phyloP scores from a whole-genome alignment of 2,888 invertebrate genomes.

The Synergus itoensis region DNA sequence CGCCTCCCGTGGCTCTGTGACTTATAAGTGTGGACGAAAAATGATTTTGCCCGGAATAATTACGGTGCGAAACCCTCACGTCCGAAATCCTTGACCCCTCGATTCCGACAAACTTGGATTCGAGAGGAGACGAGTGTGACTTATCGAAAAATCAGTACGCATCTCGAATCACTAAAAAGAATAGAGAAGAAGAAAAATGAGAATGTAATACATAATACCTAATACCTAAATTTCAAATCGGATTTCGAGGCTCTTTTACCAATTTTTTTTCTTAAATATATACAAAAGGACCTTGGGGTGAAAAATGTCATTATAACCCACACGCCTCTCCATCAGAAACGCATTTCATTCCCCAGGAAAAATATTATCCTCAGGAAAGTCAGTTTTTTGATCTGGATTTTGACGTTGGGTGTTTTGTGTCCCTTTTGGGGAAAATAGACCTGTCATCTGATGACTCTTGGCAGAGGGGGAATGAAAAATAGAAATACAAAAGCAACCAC shows the following conservation, averaged over 20 bases:
- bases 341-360: slow-evolving; percentile 24
- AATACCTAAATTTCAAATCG: neutral
- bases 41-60: slow-evolving; percentile 50
- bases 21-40: slow-evolving; percentile 48
- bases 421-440: slow-evolving; percentile 24
- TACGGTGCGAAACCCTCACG: slow-evolving; percentile 42
- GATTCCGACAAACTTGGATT: slow-evolving; percentile 1
- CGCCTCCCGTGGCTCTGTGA: slow-evolving; percentile 43
- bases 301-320: slow-evolving; percentile 13
- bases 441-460: neutral
- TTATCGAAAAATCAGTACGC: slow-evolving; percentile 13
- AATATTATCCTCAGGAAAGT: slow-evolving; percentile 5
- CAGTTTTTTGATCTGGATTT: neutral
- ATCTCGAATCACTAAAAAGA: neutral
- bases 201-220: too few relatives aligned
- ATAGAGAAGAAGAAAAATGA: neutral
- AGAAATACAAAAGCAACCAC: slow-evolving; percentile 19
- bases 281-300: neutral
- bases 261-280: neutral
- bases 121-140: slow-evolving; percentile 8
- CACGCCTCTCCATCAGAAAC: neutral
- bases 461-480: neutral
- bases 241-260: neutral
- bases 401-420: neutral
- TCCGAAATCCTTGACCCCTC: slow-evolving; percentile 5